phyloP scores from a whole-genome alignment of 2,113 vertebrate genomes.

The Fulmarus glacialis region DNA sequence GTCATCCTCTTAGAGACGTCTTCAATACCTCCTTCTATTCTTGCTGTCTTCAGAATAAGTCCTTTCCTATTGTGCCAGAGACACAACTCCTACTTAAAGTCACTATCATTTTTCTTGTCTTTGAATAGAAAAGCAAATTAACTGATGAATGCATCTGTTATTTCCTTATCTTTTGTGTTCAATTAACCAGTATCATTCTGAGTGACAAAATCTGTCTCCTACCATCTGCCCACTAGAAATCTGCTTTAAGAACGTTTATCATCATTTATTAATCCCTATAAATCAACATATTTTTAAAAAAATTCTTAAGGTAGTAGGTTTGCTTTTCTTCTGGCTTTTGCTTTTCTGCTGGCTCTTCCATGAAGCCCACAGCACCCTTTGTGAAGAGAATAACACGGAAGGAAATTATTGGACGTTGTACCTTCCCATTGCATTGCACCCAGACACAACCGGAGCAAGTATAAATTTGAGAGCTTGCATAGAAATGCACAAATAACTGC shows the following conservation, averaged over 20 bases:
- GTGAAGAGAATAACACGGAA: not conserved
- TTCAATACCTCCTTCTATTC: not conserved
- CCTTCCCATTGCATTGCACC: not conserved
- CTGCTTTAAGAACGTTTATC: constrained; percentile 2
- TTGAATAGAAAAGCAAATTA: constrained; percentile 10
- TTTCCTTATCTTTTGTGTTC: constrained; percentile 47
- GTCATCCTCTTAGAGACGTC: not conserved
- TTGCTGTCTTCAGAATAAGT: not conserved
- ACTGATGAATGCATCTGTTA: constrained; percentile 37
- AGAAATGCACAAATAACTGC: not conserved
- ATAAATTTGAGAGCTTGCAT: not conserved
- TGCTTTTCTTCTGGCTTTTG: not conserved
- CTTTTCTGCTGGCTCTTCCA: not conserved
- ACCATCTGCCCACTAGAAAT: constrained; percentile 57
- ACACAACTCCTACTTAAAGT: constrained; percentile 33
- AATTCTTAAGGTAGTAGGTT: not conserved
- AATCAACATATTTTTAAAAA: not conserved
- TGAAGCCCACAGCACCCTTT: not conserved
- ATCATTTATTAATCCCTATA: not conserved
- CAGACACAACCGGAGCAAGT: not conserved
- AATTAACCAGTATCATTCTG: constrained; percentile 32
- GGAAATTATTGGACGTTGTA: not conserved
- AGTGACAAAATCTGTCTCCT: constrained; percentile 38
- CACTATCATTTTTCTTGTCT: not conserved
- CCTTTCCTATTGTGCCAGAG: not conserved